Percentiles rank a stretch among this genome's conserved stretches.
Evolutionary conservation across 2,113 vertebrate genomes (phyloP).

Genomic region (Globicephala melas): DNA sequence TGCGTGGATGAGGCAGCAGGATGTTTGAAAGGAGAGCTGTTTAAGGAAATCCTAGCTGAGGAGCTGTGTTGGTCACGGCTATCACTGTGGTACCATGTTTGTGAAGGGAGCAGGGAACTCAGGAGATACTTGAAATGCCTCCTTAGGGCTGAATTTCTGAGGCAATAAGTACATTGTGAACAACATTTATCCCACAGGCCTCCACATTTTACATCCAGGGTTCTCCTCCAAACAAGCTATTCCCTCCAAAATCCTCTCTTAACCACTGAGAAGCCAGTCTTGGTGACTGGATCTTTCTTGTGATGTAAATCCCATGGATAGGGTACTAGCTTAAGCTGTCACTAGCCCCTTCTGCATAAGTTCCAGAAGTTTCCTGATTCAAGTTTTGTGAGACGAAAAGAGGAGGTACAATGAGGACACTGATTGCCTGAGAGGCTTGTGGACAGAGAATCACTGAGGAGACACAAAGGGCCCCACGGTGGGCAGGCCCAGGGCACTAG

Average conservation of each 20-base stretch:
- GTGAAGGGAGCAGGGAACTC: neutral
- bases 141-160: neutral
- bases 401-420: neutral
- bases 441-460: neutral
- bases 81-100: rapidly evolving
- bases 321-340: neutral
- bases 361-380: neutral
- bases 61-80: neutral
- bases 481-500: neutral
- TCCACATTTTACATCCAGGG: neutral
- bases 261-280: neutral
- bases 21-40: neutral
- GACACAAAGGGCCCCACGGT: rapidly evolving
- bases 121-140: neutral
- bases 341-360: neutral
- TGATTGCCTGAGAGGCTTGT: neutral
- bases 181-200: neutral
- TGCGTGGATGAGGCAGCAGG: neutral
- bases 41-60: neutral
- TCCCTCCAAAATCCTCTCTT: neutral
- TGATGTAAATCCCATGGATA: neutral
- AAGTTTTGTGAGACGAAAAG: neutral
- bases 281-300: neutral
- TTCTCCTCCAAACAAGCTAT: neutral
- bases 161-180: neutral